These are phyloP conservation scores for Drosophila santomea DNA, from an alignment of 1,140 invertebrate genomes.

Conservation along the genomic window DNA sequence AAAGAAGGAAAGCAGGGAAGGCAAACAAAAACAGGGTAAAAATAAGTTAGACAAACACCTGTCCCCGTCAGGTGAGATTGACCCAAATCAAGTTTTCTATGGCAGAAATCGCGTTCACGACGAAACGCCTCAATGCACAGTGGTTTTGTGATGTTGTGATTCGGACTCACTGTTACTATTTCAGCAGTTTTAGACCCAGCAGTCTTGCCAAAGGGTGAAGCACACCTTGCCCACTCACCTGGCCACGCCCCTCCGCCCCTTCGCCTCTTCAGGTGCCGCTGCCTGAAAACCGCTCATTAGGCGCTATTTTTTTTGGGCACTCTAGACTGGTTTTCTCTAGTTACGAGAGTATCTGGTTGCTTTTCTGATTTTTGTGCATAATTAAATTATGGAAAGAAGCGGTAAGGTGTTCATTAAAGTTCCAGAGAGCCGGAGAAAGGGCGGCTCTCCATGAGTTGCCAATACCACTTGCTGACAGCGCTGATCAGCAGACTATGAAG, in stretches of 20 bases:
- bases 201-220: conserved; percentile 48
- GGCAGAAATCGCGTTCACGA: conserved; percentile 42
- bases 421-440: conserved; percentile 6
- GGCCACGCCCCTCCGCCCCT: conserved; percentile 5
- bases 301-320: conserved; percentile 14
- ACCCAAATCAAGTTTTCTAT: conserved; percentile 46
- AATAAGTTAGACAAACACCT: conserved; percentile 48
- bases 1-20: not conserved
- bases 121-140: conserved; percentile 53
- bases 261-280: not conserved
- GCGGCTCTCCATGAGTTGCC: not conserved
- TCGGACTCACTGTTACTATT: conserved; percentile 41
- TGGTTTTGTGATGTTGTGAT: conserved; percentile 1
- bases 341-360: conserved; percentile 7
- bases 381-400: conserved; percentile 22
- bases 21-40: conserved; percentile 20
- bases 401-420: conserved; percentile 7
- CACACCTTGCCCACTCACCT: conserved; percentile 44
- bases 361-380: conserved; percentile 9
- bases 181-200: conserved; percentile 13
- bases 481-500: no score
- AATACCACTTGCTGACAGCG: no score
- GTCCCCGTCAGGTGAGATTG: conserved; percentile 40
- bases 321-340: conserved; percentile 3
- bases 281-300: conserved; percentile 29